Percentiles rank a stretch among this genome's conserved stretches.
These are phyloP conservation scores for Sycophila texana DNA, from an alignment of 2,888 invertebrate genomes.

Conservation along the genomic window DNA sequence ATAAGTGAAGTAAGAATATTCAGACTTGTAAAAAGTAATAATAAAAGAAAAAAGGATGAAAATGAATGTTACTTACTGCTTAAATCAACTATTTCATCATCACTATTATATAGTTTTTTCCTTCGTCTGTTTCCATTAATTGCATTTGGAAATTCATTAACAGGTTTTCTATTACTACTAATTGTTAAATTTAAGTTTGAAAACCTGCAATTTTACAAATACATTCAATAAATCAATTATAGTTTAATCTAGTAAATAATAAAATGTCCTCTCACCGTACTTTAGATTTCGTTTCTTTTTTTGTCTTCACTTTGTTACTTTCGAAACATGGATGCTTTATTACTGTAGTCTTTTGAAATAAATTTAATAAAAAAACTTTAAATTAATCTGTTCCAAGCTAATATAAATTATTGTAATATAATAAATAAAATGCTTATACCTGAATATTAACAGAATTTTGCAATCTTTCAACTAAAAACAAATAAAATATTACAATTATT, in stretches of 20 bases:
- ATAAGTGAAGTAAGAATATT: constrained; percentile 4
- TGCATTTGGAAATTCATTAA: too few relatives aligned
- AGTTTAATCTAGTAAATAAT: too few relatives aligned
- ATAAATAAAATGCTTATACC: constrained; percentile 12
- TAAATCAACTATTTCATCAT: constrained; percentile 48
- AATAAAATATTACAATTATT: constrained; percentile 2
- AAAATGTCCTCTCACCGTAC: too few relatives aligned
- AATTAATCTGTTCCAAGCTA: background rate
- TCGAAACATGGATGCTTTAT: too few relatives aligned
- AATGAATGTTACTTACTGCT: constrained; percentile 9
- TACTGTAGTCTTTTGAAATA: too few relatives aligned
- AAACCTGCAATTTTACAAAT: too few relatives aligned
- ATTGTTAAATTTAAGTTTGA: too few relatives aligned
- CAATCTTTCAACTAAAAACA: constrained; percentile 37
- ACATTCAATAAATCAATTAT: too few relatives aligned
- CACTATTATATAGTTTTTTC: constrained; percentile 43
- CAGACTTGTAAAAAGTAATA: constrained; percentile 28
- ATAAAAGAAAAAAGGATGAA: constrained; percentile 21
- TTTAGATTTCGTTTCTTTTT: too few relatives aligned
- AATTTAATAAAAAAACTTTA: too few relatives aligned
- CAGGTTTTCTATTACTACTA: too few relatives aligned
- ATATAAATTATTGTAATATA: constrained; percentile 2
- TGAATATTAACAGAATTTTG: constrained; percentile 19
- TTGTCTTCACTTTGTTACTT: too few relatives aligned
- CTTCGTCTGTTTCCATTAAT: constrained; percentile 20